Conservation (phyloP, 2,797 vertebrate species). For the Staurois parvus region DNA sequence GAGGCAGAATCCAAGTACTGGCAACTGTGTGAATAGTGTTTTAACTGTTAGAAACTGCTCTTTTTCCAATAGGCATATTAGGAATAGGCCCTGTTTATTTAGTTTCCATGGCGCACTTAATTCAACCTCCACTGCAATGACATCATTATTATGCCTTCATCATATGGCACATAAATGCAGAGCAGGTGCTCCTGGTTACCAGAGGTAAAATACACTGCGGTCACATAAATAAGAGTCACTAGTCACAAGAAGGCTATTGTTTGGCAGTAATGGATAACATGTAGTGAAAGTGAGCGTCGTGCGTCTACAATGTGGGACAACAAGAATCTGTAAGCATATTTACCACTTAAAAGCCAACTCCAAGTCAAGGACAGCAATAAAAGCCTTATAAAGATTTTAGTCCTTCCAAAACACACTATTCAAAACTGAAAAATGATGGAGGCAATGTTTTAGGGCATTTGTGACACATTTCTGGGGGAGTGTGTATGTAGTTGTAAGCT, state of each 20-base stretch:
- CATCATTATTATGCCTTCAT: conserved; percentile 51
- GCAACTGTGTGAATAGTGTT: conserved; percentile 26
- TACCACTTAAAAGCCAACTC: no score
- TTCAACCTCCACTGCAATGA: conserved; percentile 34
- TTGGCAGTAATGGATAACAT: background rate
- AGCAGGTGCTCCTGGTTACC: conserved; percentile 53
- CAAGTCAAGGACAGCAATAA: no score
- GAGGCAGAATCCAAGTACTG: conserved; percentile 38
- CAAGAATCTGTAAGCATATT: no score
- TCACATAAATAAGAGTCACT: conserved; percentile 21
- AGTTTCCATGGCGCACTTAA: conserved; percentile 47
- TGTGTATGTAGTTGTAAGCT: no score
- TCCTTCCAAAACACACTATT: no score
- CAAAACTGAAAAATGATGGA: no score
- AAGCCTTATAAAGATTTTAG: no score
- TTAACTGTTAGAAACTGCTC: conserved; percentile 26
- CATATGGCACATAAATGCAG: conserved; percentile 33
- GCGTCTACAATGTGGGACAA: background rate
- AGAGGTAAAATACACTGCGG: conserved; percentile 28
- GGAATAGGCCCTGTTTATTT: conserved; percentile 42
- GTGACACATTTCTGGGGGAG: no score
- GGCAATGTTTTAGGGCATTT: no score
- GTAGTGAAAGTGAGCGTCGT: background rate
- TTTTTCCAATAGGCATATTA: conserved; percentile 14
- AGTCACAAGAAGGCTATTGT: conserved; percentile 1